Evolutionary conservation across 1,140 invertebrate species (phyloP), one percentile per base, ranked within the genome.

Genomic region (Brachystomella parvula): DNA sequence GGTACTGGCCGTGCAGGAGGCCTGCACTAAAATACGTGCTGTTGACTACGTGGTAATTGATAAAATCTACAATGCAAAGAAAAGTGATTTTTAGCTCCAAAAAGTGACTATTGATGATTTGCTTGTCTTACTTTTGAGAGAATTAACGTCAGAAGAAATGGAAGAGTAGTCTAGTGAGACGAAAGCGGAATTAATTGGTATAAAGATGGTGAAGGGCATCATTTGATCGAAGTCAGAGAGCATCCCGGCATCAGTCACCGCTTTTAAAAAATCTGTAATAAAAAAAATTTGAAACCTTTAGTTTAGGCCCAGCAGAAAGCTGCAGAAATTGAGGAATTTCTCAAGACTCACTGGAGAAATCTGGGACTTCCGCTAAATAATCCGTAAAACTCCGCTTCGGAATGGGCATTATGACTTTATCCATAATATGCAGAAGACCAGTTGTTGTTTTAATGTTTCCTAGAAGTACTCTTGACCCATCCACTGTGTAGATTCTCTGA

Each of bases 31-130:
- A 74, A 24, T 63, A 65, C 1, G 71, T 68, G 47, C 73, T 71
- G 61, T 67, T 70, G 9, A 74, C 71, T 15, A 73, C 61, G 56
- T 74, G 73, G 32, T 73, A 71, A 3, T 59, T 60, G 2, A 73
- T 47, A 56, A 73, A 73, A 35, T 73, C 73, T 71, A 31, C 1
- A 56, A 57, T 3, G n/a, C 3, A 53, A 58, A 19, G 30, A 57
- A 66, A 19, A 56, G 21, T 60, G 47, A 62, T 33, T 19, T 9
- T 39, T 19, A 9, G 6, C 6, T 39, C 6, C 35, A 6, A 39
- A 9, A 6, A 39, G 19, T 39, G 6, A 6, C 35, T 9, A 39
- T 9, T 39, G 35, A n/a, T n/a, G n/a, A n/a, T n/a, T 39, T 6
- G 15, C 24, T 3, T 47, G 59, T 15, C 24, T 69, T 65, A 66